These are phyloP conservation scores for Bradysia coprophila DNA, from an alignment of 1,140 invertebrate genomes.

Conservation along the genomic window DNA sequence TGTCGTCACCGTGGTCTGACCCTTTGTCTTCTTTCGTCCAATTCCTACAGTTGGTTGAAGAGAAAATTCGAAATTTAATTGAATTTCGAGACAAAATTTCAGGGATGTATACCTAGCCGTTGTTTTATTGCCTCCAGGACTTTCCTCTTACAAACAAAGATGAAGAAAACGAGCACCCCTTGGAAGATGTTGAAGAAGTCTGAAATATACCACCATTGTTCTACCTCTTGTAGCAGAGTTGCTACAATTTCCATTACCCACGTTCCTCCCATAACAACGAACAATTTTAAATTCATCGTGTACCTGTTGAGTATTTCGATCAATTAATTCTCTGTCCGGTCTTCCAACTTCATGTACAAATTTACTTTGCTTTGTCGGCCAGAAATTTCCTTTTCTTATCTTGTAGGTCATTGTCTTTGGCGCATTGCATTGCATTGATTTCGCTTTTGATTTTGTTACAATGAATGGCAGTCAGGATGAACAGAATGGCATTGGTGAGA, in stretches of 20 bases:
- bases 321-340: not conserved
- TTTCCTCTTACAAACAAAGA: slow-evolving; percentile 41
- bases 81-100: no score
- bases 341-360: slow-evolving; percentile 2
- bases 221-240: slow-evolving; percentile 25
- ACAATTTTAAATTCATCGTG: slow-evolving; percentile 47
- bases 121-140: slow-evolving; percentile 29
- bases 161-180: slow-evolving; percentile 41
- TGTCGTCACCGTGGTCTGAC: no score
- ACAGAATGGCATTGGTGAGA: slow-evolving; percentile 40
- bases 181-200: slow-evolving; percentile 40
- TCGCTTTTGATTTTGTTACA: slow-evolving; percentile 48
- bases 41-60: not conserved
- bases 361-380: slow-evolving; percentile 42
- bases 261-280: slow-evolving; percentile 54
- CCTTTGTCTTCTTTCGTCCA: not conserved
- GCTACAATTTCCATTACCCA: slow-evolving; percentile 48
- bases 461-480: slow-evolving; percentile 40
- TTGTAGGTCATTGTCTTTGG: slow-evolving; percentile 26
- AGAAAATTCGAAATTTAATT: no score
- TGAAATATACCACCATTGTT: slow-evolving; percentile 30
- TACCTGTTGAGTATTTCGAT: slow-evolving; percentile 26
- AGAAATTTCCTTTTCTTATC: slow-evolving; percentile 31
- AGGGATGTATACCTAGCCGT: slow-evolving; percentile 25
- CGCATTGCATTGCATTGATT: slow-evolving; percentile 37